Evolutionary conservation across 2,113 vertebrate genomes (phyloP), one percentile per base, ranked within the genome.

Genomic region (Paradisaea rubra): DNA sequence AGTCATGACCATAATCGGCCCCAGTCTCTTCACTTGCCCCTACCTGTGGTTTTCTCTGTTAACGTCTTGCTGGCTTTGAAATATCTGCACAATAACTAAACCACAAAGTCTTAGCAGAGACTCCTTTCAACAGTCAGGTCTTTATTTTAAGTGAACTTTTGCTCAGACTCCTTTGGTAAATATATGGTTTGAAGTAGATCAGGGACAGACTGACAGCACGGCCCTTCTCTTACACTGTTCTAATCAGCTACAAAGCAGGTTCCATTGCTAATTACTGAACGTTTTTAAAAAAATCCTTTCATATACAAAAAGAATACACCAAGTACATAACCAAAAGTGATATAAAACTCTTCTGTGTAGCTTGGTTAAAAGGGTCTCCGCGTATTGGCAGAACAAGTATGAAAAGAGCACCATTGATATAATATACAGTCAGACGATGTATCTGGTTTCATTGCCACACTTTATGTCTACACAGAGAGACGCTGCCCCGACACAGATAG

Each of bases 401-500:
- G 97, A 97, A 97, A 97, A 97, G 95, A 97, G 97, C 97, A 97
- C 97, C 97, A 90, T 97, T 94, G 93, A 96, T 94, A 95, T 44
- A 95, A 92, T 91, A 86, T 86, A 94, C 91, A 95, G 91, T 96
- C 89, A 85, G 89, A 96, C 47, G n/a, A 92, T 81, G 91, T 52
- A 94, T 91, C 95, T 95, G 84, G 82, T 88, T 92, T 89, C 85
- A 81, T 45, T 69, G 88, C 93, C 91, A 86, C 90, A 66, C 71
- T 80, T 93, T 9, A 79, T 61, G 82, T 91, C 92, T 95, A 91
- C 85, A 91, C 60, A 81, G 7, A 72, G 85, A 95, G 77, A 87
- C 84, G 57, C 72, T 45, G 89, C 80, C 93, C 80, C 13, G 30
- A 89, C 91, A 81, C 59, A 91, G 78, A 64, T 33, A 71, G 76